These are phyloP conservation scores for Ictalurus furcatus DNA, from an alignment of 2,113 vertebrate genomes.

Conservation along the genomic window DNA sequence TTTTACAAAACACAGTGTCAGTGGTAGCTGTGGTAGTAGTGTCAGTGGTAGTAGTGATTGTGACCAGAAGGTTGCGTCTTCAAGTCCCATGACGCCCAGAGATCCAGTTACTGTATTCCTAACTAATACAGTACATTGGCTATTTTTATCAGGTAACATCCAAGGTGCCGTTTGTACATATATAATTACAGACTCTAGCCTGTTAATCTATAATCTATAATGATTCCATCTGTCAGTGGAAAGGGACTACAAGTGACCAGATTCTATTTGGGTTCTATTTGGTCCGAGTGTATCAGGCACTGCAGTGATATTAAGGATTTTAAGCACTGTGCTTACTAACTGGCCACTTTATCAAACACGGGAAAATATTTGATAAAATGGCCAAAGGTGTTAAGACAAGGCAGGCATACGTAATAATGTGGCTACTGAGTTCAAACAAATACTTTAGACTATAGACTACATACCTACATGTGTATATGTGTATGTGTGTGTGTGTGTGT, in stretches of 20 bases:
- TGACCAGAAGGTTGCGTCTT: neutral
- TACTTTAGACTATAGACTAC: neutral
- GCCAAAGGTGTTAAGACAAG: neutral
- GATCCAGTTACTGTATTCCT: neutral
- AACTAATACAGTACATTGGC: neutral
- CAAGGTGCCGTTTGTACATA: neutral
- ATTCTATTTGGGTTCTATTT: neutral
- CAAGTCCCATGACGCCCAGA: neutral
- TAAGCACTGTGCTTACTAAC: no score
- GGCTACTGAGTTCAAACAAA: neutral
- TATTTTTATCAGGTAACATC: neutral
- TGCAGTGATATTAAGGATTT: neutral
- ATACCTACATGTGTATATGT: neutral
- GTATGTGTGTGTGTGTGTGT: no score
- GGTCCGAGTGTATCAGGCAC: neutral
- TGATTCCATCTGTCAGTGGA: neutral
- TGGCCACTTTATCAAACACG: neutral
- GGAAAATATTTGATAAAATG: neutral
- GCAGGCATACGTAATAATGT: neutral
- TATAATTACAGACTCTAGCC: constrained; percentile 12
- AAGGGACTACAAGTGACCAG: neutral
- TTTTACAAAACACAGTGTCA: neutral
- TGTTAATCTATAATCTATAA: neutral
- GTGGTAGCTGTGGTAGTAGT: neutral
- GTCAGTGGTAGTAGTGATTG: neutral